Conservation (phyloP, 1,140 invertebrate species). For the Conus ventricosus region DNA sequence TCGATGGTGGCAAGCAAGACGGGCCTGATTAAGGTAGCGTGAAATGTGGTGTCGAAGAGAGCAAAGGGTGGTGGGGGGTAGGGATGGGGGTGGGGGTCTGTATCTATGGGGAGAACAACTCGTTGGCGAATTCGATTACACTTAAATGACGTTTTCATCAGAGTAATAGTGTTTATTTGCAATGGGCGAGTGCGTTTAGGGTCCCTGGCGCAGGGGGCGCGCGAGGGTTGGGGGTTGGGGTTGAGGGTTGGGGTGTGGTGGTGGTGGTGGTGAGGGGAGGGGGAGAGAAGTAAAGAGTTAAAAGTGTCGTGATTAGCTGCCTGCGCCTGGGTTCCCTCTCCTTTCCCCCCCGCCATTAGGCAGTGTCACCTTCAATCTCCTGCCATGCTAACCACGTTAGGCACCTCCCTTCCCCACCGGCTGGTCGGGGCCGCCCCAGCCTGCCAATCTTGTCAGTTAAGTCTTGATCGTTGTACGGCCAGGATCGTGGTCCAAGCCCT, state of each 20-base stretch:
- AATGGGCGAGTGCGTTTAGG: slow-evolving; percentile 27
- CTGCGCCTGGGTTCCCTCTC: neutral
- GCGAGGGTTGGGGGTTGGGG: neutral
- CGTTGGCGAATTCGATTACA: slow-evolving; percentile 42
- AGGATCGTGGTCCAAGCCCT: neutral
- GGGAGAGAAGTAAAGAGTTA: slow-evolving; percentile 24
- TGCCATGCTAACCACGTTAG: slow-evolving; percentile 30
- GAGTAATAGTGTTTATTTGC: slow-evolving; percentile 43
- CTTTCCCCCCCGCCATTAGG: slow-evolving; percentile 29
- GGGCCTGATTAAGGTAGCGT: slow-evolving; percentile 40
- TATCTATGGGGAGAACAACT: slow-evolving; percentile 41
- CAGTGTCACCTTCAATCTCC: slow-evolving; percentile 23
- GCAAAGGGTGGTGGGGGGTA: neutral
- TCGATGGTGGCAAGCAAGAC: slow-evolving; percentile 40
- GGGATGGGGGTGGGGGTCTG: neutral
- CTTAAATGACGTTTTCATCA: slow-evolving; percentile 43
- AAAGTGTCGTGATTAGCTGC: slow-evolving; percentile 29
- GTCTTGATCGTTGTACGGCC: neutral
- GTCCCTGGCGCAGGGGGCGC: neutral
- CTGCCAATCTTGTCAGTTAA: neutral
- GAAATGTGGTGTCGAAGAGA: slow-evolving; percentile 35
- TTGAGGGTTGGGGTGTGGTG: no score
- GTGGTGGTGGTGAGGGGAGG: no score
- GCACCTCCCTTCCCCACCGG: slow-evolving; percentile 6
- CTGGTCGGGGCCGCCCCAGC: neutral